Base-by-base conservation (phyloP, 2,797 vertebrate species). In the Acomys russatus region DNA sequence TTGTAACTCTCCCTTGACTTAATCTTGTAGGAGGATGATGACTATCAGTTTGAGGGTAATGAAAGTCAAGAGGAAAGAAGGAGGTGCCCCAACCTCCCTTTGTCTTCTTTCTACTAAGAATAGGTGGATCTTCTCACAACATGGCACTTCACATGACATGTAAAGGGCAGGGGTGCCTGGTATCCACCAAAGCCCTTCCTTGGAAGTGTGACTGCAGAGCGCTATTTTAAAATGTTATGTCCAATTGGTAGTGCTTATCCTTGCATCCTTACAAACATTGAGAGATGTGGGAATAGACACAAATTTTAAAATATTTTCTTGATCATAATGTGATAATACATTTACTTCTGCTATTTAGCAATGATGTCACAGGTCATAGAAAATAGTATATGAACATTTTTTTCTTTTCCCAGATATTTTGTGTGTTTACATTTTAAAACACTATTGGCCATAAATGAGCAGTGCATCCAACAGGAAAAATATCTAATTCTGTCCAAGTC, bases 31-130 rank as follows among this genome's bases (percentile, higher is more conserved):
- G 38, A n/a, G 9, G 2, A 44, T 90, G 61, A 88, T 93, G 28
- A 88, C 79, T 96, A 92, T 93, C 90, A 93, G 90, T 77, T 85
- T 94, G 35, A 76, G 38, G 61, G 23, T 70, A 92, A 93, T 78
- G 44, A 90, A 59, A 68, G 74, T 89, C 88, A 92, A 74, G 25
- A 63, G 76, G 64, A 95, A 93, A 61, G 30, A 93, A 86, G 1
- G 12, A 54, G 93, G 88, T 51, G 7, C 7, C 33, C 25, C 11
- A 92, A 64, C 56, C 9, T n/a, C 66, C 35, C 10, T 59, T 82
- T 82, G 25, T 87, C 33, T 5, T 87, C 1, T 28, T 10, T 82
- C 12, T 9, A 71, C 11, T 64, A 2, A 28, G n/a, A 51, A 71
- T 73, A 20, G 92, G 44, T 49, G 6, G 44, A 64, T 80, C 15